Evolutionary conservation across 2,888 invertebrate genomes (phyloP).

Genomic region (Autographa gamma): DNA sequence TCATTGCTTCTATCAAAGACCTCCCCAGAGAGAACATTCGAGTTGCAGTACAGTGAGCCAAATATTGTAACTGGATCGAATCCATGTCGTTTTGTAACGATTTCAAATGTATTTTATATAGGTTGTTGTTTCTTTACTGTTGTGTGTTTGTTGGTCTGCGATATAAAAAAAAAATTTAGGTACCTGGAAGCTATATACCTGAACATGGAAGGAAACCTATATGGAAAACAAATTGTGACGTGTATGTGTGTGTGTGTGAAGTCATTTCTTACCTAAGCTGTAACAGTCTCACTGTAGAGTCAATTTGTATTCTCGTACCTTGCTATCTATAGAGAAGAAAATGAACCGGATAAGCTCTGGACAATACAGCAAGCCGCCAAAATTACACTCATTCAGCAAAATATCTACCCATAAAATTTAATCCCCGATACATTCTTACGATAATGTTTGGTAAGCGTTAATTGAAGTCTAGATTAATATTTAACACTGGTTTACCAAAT

Average conservation of each 20-base stretch:
- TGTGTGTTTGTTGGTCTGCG: no score
- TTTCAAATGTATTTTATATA: not conserved
- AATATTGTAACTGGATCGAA: not conserved
- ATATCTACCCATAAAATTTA: not conserved
- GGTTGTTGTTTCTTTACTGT: not conserved
- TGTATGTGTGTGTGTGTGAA: no score
- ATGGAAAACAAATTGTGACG: no score
- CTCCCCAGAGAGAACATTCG: constrained; percentile 17
- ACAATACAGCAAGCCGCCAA: not conserved
- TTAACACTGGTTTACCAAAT: constrained; percentile 46
- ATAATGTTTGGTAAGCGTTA: constrained; percentile 12
- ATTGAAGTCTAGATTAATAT: constrained; percentile 43
- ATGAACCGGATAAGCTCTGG: no score
- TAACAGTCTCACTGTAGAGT: no score
- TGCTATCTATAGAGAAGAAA: no score
- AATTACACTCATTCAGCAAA: not conserved
- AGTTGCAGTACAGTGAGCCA: constrained; percentile 11
- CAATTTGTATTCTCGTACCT: no score
- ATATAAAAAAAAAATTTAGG: no score
- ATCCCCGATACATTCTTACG: not conserved
- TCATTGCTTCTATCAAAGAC: constrained; percentile 37
- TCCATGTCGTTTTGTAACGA: not conserved
- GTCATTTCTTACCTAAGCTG: no score
- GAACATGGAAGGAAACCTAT: no score
- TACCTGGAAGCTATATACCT: no score